Evolutionary conservation across 2,113 vertebrate genomes (phyloP), one percentile per base, ranked within the genome.

Genomic region (Ceyx cyanopectus): DNA sequence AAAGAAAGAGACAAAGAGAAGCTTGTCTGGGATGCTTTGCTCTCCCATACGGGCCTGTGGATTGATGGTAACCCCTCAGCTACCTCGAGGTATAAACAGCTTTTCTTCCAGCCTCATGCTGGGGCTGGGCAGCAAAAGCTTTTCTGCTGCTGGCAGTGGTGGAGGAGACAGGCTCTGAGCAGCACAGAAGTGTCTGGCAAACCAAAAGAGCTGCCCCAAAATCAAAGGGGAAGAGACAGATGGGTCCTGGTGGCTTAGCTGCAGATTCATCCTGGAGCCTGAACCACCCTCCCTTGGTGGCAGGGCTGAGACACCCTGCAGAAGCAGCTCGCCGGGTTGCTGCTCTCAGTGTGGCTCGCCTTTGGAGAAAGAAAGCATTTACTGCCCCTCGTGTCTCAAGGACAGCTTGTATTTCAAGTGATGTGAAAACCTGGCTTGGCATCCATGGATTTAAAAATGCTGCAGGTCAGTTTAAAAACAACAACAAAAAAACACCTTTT

Each of bases 311-410:
- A 21, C 29, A 15, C 11, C 8, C 22, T 32, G n/a, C 32, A 27
- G 74, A 74, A 61, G 41, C 1, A 0, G 26, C 79, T 78, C 2
- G 0, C 30, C 6, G 3, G 54, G 37, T 32, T 66, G 46, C n/a
- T 0, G 0, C n/a, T 86, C 0, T 0, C 56, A 66, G n/a, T 19
- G 85, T 83, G 32, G 5, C 37, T 87, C 54, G 63, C 34, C 74
- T 90, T 84, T 60, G 50, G 13, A 0, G 4, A 60, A 41, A 46
- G 45, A 48, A 72, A 68, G 30, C 32, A 29, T 45, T 57, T 40
- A 15, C 32, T 26, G 29, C 7, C 22, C 40, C 54, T 67, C 0
- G 0, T 54, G 26, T 86, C 58, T 40, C 56, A 67, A 54, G 66
- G 54, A 80, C 12, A 74, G 34, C 27, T 45, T 65, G 12, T 32